Evolutionary conservation across 2,888 invertebrate genomes (phyloP).

Genomic region (Yponomeuta malinellus): DNA sequence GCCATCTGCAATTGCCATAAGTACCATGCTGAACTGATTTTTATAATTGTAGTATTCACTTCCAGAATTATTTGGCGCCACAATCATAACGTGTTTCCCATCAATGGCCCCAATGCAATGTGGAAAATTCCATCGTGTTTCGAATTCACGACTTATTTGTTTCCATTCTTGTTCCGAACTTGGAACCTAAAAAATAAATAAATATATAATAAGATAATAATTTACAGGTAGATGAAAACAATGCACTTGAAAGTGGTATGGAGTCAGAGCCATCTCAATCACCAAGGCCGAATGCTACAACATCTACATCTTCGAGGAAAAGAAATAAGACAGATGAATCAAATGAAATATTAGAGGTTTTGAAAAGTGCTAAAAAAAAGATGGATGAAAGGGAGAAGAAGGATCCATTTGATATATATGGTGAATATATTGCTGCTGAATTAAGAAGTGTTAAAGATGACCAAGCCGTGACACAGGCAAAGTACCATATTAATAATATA

Average conservation of each 20-base stretch:
- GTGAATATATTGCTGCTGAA: constrained; percentile 29
- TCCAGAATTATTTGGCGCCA: constrained; percentile 27
- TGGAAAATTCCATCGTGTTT: constrained; percentile 28
- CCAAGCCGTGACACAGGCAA: constrained; percentile 27
- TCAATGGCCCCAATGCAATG: constrained; percentile 25
- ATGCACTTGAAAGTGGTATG: no score
- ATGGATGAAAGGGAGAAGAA: constrained; percentile 24
- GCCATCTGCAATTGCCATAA: constrained; percentile 27
- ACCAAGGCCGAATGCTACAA: constrained; percentile 25
- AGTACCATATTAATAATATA: constrained; percentile 29
- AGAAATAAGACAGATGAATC: constrained; percentile 13
- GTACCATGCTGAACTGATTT: constrained; percentile 27
- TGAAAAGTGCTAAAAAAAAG: constrained; percentile 27
- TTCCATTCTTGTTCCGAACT: constrained; percentile 25
- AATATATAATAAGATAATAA: constrained; percentile 7
- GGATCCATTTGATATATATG: constrained; percentile 23
- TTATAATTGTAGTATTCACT: constrained; percentile 29
- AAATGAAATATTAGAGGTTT: constrained; percentile 23
- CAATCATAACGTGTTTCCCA: constrained; percentile 24
- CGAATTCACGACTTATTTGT: constrained; percentile 22
- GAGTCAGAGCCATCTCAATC: constrained; percentile 26
- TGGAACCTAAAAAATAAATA: constrained; percentile 27
- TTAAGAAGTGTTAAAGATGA: constrained; percentile 29
- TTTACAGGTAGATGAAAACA: no score
- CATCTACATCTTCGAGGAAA: constrained; percentile 26